Evolutionary conservation across 92 coral and sea anemone genomes (phyloP), one percentile per base, ranked within the genome.

Genomic region (Phenganax marumi): DNA sequence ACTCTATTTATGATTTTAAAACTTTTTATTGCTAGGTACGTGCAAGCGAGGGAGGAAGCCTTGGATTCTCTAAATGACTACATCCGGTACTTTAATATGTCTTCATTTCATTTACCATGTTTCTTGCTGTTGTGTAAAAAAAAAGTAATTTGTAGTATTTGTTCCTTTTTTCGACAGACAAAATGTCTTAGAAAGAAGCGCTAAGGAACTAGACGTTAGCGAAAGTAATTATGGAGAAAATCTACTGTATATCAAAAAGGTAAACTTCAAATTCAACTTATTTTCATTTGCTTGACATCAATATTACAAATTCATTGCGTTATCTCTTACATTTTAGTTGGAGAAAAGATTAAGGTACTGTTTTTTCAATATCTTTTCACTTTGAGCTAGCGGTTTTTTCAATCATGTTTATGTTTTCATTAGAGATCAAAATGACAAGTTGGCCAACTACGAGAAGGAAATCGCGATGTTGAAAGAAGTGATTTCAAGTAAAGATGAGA

Each of bases 401-500:
- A 33, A 33, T 33, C 43, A 1, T 33, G 43, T 33, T 2, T 33
- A 33, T 25, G 52, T 43, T 22, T 77, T 17, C 48, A 25, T 24
- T 69, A 95, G 98, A 21, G 85, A 86, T 16, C 84, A 89, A 75
- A 87, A 92, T 53, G 88, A 88, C 12, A 86, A 94, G 70, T 86
- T 92, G 8, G 57, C 89, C 24, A 91, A 90, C 70, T 56, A 71
- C 43, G 75, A 86, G 86, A 97, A 92, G 75, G 89, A 86, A 49
- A 92, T 95, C 17, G 95, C 93, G 78, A 92, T 92, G 97, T 95
- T 85, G 62, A 90, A 89, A 77, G 98, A 95, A 75, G 93, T 95
- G 93, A 91, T 91, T 1, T 97, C 90, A 52, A 97, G 91, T 72
- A 95, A 95, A 84, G 98, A 95, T 66, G 97, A 95, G 72, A 89